phyloP scores from a whole-genome alignment of 2,888 invertebrate species.

The Isoperla grammatica region DNA sequence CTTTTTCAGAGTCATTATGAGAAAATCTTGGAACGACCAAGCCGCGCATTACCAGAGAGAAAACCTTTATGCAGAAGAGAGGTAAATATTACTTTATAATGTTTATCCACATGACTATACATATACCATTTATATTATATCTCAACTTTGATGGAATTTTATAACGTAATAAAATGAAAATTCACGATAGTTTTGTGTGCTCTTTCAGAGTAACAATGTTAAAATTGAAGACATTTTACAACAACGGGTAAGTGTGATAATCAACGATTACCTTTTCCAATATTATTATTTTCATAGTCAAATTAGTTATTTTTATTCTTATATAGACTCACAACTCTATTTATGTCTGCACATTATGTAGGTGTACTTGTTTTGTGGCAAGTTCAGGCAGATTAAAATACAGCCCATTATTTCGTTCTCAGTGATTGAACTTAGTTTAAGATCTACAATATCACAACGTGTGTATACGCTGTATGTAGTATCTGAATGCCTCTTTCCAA shows the following conservation, averaged over 20 bases:
- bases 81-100: slow-evolving; percentile 38
- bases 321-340: too few relatives aligned
- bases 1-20: slow-evolving; percentile 74
- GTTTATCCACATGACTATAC: neutral
- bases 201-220: slow-evolving; percentile 54
- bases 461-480: too few relatives aligned
- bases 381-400: too few relatives aligned
- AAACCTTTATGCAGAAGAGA: slow-evolving; percentile 49
- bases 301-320: slow-evolving; percentile 8
- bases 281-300: slow-evolving; percentile 14
- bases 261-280: slow-evolving; percentile 1
- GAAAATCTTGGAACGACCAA: slow-evolving; percentile 79
- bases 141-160: too few relatives aligned
- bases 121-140: neutral
- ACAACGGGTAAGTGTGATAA: slow-evolving; percentile 36
- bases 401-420: too few relatives aligned
- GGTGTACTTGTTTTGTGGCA: too few relatives aligned
- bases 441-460: too few relatives aligned
- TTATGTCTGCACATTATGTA: too few relatives aligned
- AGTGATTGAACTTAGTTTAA: too few relatives aligned
- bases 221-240: slow-evolving; percentile 61
- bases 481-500: too few relatives aligned
- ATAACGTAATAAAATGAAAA: too few relatives aligned
- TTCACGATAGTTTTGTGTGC: slow-evolving; percentile 21
- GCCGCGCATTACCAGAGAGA: slow-evolving; percentile 49